These are phyloP conservation scores for Campaea margaritaria DNA, from an alignment of 2,888 invertebrate genomes.

Conservation along the genomic window DNA sequence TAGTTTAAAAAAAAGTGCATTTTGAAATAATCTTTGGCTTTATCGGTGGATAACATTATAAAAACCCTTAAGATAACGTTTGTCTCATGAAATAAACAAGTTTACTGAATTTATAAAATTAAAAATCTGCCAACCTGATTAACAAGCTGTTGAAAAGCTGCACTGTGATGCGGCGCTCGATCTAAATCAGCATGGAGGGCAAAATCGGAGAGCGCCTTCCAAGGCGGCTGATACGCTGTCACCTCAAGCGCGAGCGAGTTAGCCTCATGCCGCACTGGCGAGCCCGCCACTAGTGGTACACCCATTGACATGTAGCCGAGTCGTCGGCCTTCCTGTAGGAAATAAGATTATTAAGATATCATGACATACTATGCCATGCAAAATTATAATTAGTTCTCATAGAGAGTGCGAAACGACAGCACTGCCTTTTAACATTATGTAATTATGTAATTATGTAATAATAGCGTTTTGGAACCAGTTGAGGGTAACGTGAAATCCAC, in stretches of 20 bases:
- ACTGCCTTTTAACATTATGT: too few relatives aligned
- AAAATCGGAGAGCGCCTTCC: conserved; percentile 98
- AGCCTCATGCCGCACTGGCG: conserved; percentile 95
- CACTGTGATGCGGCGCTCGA: conserved; percentile 93
- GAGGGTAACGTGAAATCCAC: too few relatives aligned
- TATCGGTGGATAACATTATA: too few relatives aligned
- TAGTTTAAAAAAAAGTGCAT: too few relatives aligned
- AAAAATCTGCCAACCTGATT: conserved; percentile 88
- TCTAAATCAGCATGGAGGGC: conserved; percentile 97
- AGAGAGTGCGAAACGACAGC: too few relatives aligned
- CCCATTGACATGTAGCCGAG: conserved; percentile 97
- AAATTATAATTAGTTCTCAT: too few relatives aligned
- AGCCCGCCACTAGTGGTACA: conserved; percentile 98
- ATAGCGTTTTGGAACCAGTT: too few relatives aligned
- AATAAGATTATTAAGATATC: conserved; percentile 28
- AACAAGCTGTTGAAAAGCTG: conserved; percentile 98
- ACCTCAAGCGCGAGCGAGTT: conserved; percentile 95
- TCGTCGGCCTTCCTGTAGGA: conserved; percentile 94
- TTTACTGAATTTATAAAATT: too few relatives aligned
- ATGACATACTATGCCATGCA: conserved; percentile 6
- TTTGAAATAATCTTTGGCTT: too few relatives aligned
- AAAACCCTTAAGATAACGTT: too few relatives aligned
- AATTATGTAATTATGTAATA: too few relatives aligned
- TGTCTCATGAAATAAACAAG: too few relatives aligned
- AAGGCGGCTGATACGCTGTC: conserved; percentile 97